Conservation (phyloP, 2,888 invertebrate genomes). For the Mythimna vitellina region DNA sequence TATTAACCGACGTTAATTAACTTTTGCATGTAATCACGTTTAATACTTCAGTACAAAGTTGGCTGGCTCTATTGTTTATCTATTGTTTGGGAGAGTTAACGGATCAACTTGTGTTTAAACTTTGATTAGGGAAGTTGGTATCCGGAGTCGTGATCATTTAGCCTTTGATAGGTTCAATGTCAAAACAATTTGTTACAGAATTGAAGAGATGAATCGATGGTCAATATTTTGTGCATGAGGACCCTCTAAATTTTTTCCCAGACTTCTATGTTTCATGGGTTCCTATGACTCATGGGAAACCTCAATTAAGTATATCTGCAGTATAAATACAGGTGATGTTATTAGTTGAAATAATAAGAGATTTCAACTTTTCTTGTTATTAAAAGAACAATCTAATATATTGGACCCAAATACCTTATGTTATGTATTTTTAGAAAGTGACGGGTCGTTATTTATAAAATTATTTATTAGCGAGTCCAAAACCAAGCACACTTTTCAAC, state of each 20-base stretch:
- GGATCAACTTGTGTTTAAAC: constrained; percentile 64
- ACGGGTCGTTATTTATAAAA: background rate
- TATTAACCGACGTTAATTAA: constrained; percentile 49
- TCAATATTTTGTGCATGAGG: constrained; percentile 18
- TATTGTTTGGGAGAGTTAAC: constrained; percentile 59
- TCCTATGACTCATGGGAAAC: background rate
- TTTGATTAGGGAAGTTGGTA: constrained; percentile 67
- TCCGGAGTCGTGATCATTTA: constrained; percentile 60
- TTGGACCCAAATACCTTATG: background rate
- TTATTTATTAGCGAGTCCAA: background rate
- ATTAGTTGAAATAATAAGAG: background rate
- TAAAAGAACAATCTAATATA: background rate
- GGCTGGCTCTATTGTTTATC: constrained; percentile 61
- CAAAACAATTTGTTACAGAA: constrained; percentile 58
- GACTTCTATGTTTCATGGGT: background rate
- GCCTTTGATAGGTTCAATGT: constrained; percentile 66
- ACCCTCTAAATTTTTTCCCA: background rate
- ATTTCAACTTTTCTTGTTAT: background rate
- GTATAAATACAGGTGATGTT: background rate
- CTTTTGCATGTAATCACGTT: constrained; percentile 60
- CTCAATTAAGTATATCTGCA: background rate
- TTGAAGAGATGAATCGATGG: constrained; percentile 37
- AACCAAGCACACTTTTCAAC: constrained; percentile 1
- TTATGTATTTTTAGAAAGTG: background rate
- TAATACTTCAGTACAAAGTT: constrained; percentile 56